Evolutionary conservation across 23 tunicate species (phyloP).

Genomic region (Halocynthia roretzi): DNA sequence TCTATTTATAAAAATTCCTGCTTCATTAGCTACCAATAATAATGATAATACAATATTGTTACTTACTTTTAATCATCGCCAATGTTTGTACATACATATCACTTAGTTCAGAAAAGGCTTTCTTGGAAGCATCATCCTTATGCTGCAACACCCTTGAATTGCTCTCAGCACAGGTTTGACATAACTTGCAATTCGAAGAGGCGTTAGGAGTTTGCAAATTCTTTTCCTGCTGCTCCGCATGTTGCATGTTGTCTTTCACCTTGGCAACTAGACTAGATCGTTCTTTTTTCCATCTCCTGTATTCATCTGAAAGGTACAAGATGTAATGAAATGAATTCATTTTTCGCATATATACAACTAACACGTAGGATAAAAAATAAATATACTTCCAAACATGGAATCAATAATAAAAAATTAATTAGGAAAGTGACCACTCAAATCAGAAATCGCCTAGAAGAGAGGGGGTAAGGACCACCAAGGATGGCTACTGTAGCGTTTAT

Average conservation of each 20-base stretch:
- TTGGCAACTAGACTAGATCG: conserved; percentile 29
- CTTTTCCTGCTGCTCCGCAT: not conserved
- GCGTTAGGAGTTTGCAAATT: too few species aligned
- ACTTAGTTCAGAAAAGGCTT: conserved; percentile 18
- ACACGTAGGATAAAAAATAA: too few species aligned
- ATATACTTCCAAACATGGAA: too few species aligned
- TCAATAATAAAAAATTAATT: too few species aligned
- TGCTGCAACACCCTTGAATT: conserved; percentile 1
- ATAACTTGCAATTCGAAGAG: not conserved
- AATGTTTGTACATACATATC: conserved; percentile 17
- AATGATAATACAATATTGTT: not conserved
- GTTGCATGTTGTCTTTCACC: conserved; percentile 12
- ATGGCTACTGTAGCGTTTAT: too few species aligned
- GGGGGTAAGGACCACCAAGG: too few species aligned
- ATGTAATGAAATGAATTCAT: too few species aligned
- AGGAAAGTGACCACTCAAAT: too few species aligned
- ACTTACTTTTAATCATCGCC: conserved; percentile 14
- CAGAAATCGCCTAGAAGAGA: too few species aligned
- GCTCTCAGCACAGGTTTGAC: conserved; percentile 3
- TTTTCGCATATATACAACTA: too few species aligned
- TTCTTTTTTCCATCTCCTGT: conserved; percentile 81
- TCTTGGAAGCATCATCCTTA: conserved; percentile 14
- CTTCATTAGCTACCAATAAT: not conserved
- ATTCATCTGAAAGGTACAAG: conserved; percentile 40
- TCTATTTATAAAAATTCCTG: not conserved